Conservation (phyloP, 1,140 invertebrate species). For the Drosophila lowei region DNA sequence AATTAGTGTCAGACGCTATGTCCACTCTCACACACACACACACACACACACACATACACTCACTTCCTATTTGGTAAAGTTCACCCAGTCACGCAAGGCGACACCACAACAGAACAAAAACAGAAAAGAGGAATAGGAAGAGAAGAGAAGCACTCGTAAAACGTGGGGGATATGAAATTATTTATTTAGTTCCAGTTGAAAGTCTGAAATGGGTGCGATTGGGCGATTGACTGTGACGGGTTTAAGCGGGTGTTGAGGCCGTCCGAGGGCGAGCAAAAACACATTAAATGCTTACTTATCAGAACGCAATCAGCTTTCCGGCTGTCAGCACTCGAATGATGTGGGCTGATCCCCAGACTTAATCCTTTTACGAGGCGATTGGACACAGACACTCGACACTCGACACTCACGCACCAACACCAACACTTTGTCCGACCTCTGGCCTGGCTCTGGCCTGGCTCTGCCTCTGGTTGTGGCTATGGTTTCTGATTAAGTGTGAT, state of each 20-base stretch:
- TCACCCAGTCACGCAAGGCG: constrained; percentile 58
- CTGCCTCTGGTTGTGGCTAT: not conserved
- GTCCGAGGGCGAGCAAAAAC: constrained; percentile 67
- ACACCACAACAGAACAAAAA: constrained; percentile 35
- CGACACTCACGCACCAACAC: not conserved
- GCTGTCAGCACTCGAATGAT: constrained; percentile 28
- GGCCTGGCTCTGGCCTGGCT: constrained; percentile 10
- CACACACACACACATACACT: not conserved
- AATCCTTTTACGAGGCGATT: constrained; percentile 66
- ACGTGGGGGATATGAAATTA: constrained; percentile 59
- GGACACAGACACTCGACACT: constrained; percentile 25
- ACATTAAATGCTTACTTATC: constrained; percentile 82
- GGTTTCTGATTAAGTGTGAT: not conserved
- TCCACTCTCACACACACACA: constrained; percentile 24
- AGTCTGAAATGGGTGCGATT: constrained; percentile 29
- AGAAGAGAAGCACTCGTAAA: not conserved
- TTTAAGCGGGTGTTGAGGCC: constrained; percentile 57
- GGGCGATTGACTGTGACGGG: constrained; percentile 27
- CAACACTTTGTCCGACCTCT: not conserved
- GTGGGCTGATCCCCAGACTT: constrained; percentile 39
- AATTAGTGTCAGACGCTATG: constrained; percentile 64
- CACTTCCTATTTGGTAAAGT: constrained; percentile 14
- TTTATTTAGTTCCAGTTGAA: constrained; percentile 74
- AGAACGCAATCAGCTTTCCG: constrained; percentile 75
- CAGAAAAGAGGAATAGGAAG: constrained; percentile 11